These are phyloP conservation scores for Anguilla megastoma DNA, from an alignment of 2,797 vertebrate genomes.

Conservation along the genomic window DNA sequence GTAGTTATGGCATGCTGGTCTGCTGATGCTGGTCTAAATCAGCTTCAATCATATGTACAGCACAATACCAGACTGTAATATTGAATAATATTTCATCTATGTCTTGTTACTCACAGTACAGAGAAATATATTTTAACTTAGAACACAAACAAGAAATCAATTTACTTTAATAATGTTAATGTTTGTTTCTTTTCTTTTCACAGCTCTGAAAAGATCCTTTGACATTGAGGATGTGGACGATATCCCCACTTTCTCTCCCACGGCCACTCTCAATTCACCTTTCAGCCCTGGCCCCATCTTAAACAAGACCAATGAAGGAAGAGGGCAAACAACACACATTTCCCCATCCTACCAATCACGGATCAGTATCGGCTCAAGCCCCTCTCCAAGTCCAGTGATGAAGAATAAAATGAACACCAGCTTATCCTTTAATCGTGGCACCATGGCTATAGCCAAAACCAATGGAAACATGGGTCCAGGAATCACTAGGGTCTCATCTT, in stretches of 20 bases:
- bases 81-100: background rate
- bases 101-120: background rate
- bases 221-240: conserved; percentile 80
- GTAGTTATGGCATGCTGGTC: background rate
- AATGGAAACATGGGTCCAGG: conserved; percentile 54
- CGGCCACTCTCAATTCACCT: conserved; percentile 61
- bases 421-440: conserved; percentile 75
- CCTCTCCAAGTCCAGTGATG: conserved; percentile 62
- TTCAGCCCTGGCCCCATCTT: conserved; percentile 61
- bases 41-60: background rate
- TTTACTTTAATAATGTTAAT: conserved; percentile 11
- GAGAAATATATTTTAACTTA: background rate
- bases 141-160: background rate
- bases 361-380: conserved; percentile 56
- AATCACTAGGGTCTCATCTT: conserved; percentile 72
- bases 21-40: background rate
- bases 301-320: conserved; percentile 59
- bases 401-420: conserved; percentile 68
- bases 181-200: conserved; percentile 28
- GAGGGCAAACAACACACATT: conserved; percentile 38
- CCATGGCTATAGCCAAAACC: conserved; percentile 56
- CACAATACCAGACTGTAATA: background rate
- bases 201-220: conserved; percentile 86
- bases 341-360: conserved; percentile 60
- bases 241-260: conserved; percentile 61